A percentile compares a stretch with the other conserved stretches of the same genome.
These are phyloP conservation scores for Catharus ustulatus DNA, from an alignment of 2,797 vertebrate species.

Conservation along the genomic window DNA sequence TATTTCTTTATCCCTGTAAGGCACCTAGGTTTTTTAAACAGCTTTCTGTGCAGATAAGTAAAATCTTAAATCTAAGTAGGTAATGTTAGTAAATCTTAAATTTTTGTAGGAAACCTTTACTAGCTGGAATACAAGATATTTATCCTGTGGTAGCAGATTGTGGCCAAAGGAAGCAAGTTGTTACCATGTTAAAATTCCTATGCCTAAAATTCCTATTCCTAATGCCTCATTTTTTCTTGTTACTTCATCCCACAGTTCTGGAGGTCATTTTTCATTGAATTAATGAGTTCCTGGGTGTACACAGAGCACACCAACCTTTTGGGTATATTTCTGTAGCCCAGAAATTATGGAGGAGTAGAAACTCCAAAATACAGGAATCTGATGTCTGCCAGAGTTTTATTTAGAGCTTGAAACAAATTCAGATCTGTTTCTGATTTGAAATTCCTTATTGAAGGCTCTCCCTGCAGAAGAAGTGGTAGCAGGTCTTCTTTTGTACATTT, in stretches of 20 bases:
- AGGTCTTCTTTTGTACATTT: neutral
- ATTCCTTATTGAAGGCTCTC: neutral
- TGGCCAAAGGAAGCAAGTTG: neutral
- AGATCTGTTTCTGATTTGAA: neutral
- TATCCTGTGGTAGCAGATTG: neutral
- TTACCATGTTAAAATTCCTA: neutral
- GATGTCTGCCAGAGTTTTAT: neutral
- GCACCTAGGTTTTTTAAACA: neutral
- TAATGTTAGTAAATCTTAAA: neutral
- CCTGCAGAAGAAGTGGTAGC: neutral
- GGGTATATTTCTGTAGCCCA: neutral
- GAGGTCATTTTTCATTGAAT: neutral
- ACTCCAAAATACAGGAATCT: neutral
- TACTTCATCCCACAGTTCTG: neutral
- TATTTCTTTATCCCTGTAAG: neutral
- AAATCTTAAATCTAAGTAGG: neutral
- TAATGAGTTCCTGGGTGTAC: neutral
- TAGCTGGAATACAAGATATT: neutral
- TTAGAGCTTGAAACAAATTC: neutral
- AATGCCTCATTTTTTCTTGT: constrained; percentile 1
- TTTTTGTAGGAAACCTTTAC: neutral
- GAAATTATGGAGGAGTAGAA: neutral
- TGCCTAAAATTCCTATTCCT: neutral
- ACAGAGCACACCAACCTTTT: neutral
- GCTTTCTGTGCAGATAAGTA: neutral